Conservation (phyloP, 2,888 invertebrate species). For the Drosophila prolongata region DNA sequence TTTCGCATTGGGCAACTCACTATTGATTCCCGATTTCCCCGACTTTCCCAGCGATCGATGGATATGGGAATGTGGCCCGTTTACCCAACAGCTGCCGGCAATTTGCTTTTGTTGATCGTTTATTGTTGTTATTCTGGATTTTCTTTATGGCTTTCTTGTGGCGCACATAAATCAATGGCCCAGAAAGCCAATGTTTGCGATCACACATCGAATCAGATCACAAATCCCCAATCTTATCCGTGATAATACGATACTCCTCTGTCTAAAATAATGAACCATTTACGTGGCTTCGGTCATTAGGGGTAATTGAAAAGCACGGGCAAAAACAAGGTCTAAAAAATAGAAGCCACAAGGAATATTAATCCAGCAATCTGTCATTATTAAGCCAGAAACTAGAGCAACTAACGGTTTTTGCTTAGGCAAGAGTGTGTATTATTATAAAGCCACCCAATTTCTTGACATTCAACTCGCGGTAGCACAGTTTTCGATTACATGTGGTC, state of each 20-base stretch:
- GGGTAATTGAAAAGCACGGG: constrained; percentile 63
- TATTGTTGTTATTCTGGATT: constrained; percentile 30
- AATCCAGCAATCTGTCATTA: constrained; percentile 57
- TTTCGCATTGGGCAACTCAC: constrained; percentile 4
- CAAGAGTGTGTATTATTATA: constrained; percentile 22
- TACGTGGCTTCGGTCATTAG: constrained; percentile 63
- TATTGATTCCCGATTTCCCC: neutral
- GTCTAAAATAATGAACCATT: constrained; percentile 63
- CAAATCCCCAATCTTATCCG: constrained; percentile 51
- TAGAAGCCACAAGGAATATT: constrained; percentile 35
- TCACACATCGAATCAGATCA: constrained; percentile 57
- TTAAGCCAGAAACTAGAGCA: constrained; percentile 68
- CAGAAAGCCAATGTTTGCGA: constrained; percentile 19
- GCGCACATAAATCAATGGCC: constrained; percentile 32
- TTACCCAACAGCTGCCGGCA: constrained; percentile 35
- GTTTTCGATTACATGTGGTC: constrained; percentile 65
- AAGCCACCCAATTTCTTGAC: constrained; percentile 68
- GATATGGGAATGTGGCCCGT: constrained; percentile 6
- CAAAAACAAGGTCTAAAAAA: constrained; percentile 13
- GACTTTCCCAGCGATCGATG: constrained; percentile 16
- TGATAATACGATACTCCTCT: constrained; percentile 22
- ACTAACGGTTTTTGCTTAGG: constrained; percentile 58
- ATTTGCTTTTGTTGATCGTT: constrained; percentile 20
- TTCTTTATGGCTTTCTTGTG: constrained; percentile 26
- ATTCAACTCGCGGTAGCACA: constrained; percentile 36